Evolutionary conservation across 2,113 vertebrate species (phyloP).

Genomic region (Planiliza haematocheilus): DNA sequence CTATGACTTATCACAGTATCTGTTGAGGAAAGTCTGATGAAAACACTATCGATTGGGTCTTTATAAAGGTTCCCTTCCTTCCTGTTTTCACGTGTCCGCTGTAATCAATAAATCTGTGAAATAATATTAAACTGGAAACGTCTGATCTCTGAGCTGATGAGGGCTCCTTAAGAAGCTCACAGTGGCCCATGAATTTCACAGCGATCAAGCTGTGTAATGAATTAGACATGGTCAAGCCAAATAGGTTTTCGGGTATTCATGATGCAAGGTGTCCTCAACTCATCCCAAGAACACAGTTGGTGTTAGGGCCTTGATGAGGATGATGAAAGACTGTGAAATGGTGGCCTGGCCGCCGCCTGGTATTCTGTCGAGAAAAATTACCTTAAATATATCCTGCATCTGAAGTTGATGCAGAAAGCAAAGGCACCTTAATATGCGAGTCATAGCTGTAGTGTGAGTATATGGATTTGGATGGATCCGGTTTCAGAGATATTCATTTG

Average conservation of each 20-base stretch:
- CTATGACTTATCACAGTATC: too few relatives aligned
- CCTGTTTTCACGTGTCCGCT: background rate
- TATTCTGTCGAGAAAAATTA: conserved; percentile 53
- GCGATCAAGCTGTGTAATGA: conserved; percentile 34
- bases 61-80: too few relatives aligned
- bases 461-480: conserved; percentile 39
- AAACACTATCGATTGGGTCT: too few relatives aligned
- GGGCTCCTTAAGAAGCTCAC: conserved; percentile 27
- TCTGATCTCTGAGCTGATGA: conserved; percentile 33
- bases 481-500: conserved; percentile 32
- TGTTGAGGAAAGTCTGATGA: background rate
- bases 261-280: conserved; percentile 62
- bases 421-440: background rate
- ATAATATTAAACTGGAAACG: conserved; percentile 20
- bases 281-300: conserved; percentile 34
- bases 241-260: conserved; percentile 43
- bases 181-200: conserved; percentile 21
- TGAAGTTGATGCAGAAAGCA: conserved; percentile 3
- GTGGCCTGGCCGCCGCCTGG: conserved; percentile 45
- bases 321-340: conserved; percentile 77
- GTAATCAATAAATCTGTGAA: conserved; percentile 24
- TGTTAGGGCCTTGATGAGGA: conserved; percentile 56
- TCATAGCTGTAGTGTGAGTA: background rate
- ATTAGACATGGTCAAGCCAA: conserved; percentile 43
- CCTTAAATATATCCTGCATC: conserved; percentile 39